A percentile compares a stretch with the other conserved stretches of the same genome.
Conservation (phyloP, 2,888 invertebrate genomes). For the Dysmachus trigonus region DNA sequence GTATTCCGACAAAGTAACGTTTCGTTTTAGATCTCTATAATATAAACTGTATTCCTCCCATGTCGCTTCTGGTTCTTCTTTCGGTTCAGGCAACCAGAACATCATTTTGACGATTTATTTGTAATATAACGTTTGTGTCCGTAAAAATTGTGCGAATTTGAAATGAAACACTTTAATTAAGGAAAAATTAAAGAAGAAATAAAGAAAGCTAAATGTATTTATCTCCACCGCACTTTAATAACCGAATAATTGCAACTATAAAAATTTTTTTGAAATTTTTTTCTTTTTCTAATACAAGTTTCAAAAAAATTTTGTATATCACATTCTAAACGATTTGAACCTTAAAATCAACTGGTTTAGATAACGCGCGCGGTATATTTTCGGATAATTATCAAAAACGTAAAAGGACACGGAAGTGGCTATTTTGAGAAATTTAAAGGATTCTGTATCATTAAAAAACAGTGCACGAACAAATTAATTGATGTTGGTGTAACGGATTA, state of each 20-base stretch:
- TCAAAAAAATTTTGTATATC: conserved; percentile 1
- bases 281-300: not conserved
- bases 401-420: not conserved
- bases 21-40: conserved; percentile 62
- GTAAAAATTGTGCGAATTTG: conserved; percentile 27
- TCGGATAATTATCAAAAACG: not conserved
- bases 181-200: conserved; percentile 35
- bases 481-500: not conserved
- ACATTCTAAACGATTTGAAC: not conserved
- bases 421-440: not conserved
- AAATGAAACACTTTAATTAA: conserved; percentile 41
- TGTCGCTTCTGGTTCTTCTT: conserved; percentile 65
- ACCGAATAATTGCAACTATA: not conserved
- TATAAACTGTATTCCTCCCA: conserved; percentile 66
- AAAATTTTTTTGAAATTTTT: conserved; percentile 2
- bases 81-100: conserved; percentile 61
- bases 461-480: not conserved
- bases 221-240: not conserved
- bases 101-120: conserved; percentile 55
- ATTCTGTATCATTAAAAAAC: not conserved
- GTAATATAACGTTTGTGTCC: conserved; percentile 7
- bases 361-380: not conserved
- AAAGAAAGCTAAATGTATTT: not conserved
- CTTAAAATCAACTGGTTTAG: not conserved
- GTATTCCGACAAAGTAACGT: conserved; percentile 65